These are phyloP conservation scores for Oreonectes daqikongensis DNA, from an alignment of 2,797 vertebrate genomes.

Conservation along the genomic window DNA sequence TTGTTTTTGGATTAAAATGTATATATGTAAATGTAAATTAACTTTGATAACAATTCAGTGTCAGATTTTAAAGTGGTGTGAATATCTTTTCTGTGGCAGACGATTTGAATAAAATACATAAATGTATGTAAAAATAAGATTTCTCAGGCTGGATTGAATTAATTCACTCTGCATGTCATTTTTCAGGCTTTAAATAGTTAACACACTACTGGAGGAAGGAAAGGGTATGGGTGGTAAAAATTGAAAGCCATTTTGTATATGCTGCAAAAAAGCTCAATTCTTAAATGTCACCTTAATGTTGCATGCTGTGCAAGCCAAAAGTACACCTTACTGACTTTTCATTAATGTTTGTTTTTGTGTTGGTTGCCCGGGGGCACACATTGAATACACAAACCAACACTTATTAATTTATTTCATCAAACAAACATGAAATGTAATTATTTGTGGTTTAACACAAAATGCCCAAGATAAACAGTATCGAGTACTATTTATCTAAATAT, in stretches of 20 bases:
- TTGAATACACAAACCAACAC: constrained; percentile 23
- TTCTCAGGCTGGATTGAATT: constrained; percentile 41
- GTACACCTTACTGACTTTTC: constrained; percentile 34
- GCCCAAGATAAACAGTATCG: background rate
- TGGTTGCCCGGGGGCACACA: constrained; percentile 32
- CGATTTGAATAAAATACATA: too few species aligned
- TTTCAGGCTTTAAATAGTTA: constrained; percentile 53
- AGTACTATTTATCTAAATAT: background rate
- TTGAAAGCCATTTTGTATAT: constrained; percentile 47
- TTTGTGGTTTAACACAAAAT: background rate
- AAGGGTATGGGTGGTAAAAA: constrained; percentile 32
- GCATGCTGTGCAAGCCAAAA: constrained; percentile 42
- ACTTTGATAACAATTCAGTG: too few species aligned
- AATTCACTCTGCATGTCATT: constrained; percentile 50
- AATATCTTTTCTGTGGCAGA: too few species aligned
- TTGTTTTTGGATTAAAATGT: too few species aligned
- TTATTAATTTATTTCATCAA: constrained; percentile 15
- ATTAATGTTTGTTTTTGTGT: constrained; percentile 34
- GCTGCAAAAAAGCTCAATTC: constrained; percentile 28
- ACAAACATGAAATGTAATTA: constrained; percentile 40
- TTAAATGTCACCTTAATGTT: constrained; percentile 56
- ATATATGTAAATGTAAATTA: too few species aligned
- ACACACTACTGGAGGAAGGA: constrained; percentile 23
- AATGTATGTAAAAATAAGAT: too few species aligned
- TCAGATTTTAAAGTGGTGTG: too few species aligned